Evolutionary conservation across 2,888 invertebrate genomes (phyloP).

Genomic region (Andrena flavipes): DNA sequence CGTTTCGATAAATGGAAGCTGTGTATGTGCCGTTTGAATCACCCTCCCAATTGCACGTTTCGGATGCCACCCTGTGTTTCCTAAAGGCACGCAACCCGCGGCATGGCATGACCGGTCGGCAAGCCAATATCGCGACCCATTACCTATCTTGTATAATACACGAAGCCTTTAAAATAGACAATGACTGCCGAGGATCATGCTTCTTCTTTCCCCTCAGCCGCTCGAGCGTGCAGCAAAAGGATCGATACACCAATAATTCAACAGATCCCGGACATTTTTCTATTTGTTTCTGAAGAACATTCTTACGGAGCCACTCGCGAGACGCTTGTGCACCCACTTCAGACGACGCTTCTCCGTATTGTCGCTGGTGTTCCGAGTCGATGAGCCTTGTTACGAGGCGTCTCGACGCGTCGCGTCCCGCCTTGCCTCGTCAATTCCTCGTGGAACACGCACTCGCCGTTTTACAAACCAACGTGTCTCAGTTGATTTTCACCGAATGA

Average conservation of each 20-base stretch:
- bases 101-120: slow-evolving; percentile 11
- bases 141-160: neutral
- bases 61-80: neutral
- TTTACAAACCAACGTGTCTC: slow-evolving; percentile 33
- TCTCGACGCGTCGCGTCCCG: slow-evolving; percentile 34
- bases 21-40: neutral
- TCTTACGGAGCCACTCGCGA: slow-evolving; percentile 31
- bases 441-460: neutral
- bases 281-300: slow-evolving; percentile 46
- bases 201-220: neutral
- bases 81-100: neutral
- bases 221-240: neutral
- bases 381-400: slow-evolving; percentile 51
- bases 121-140: slow-evolving; percentile 8
- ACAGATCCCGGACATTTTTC: slow-evolving; percentile 44
- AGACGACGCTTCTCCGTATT: slow-evolving; percentile 45
- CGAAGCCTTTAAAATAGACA: slow-evolving; percentile 10
- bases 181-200: neutral
- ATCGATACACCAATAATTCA: slow-evolving; percentile 55
- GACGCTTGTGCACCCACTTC: slow-evolving; percentile 45
- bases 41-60: too few species aligned
- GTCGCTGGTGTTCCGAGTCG: slow-evolving; percentile 26
- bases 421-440: neutral
- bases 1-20: neutral
- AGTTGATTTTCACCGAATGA: slow-evolving; percentile 42